Evolutionary conservation across 2,797 vertebrate species (phyloP).

Genomic region (Sebastes dallii): DNA sequence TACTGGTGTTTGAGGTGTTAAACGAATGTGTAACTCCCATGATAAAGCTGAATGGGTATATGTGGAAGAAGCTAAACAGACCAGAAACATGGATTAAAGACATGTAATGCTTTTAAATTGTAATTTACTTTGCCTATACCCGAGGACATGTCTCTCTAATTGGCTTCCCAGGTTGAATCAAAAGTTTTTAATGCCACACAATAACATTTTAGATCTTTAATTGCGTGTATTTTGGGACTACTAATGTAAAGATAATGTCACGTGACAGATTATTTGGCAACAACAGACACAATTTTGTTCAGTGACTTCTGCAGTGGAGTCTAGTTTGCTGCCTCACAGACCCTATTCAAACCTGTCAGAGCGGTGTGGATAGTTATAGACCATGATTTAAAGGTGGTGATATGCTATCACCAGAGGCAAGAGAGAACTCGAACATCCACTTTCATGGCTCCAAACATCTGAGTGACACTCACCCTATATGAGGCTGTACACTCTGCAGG

Average conservation of each 20-base stretch:
- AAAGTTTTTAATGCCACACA: not conserved
- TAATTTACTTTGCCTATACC: not conserved
- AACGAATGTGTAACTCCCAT: no score
- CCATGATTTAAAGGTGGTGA: not conserved
- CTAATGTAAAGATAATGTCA: not conserved
- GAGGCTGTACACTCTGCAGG: not conserved
- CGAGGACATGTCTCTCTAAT: not conserved
- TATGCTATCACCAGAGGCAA: not conserved
- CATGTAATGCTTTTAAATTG: not conserved
- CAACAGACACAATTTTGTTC: not conserved
- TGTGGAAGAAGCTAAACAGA: not conserved
- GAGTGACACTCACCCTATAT: not conserved
- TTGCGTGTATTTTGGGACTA: not conserved
- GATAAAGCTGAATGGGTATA: no score
- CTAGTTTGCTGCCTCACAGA: not conserved
- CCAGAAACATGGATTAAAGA: not conserved
- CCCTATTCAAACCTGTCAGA: not conserved
- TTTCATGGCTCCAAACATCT: not conserved
- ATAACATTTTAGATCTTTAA: not conserved
- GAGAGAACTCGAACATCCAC: not conserved
- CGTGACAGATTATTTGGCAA: not conserved
- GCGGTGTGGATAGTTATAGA: not conserved
- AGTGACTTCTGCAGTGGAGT: not conserved
- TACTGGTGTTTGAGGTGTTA: no score
- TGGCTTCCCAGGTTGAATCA: no score